Evolutionary conservation across 2,797 vertebrate genomes (phyloP), one percentile per base, ranked within the genome.

Genomic region (Sebastes matsubarae): DNA sequence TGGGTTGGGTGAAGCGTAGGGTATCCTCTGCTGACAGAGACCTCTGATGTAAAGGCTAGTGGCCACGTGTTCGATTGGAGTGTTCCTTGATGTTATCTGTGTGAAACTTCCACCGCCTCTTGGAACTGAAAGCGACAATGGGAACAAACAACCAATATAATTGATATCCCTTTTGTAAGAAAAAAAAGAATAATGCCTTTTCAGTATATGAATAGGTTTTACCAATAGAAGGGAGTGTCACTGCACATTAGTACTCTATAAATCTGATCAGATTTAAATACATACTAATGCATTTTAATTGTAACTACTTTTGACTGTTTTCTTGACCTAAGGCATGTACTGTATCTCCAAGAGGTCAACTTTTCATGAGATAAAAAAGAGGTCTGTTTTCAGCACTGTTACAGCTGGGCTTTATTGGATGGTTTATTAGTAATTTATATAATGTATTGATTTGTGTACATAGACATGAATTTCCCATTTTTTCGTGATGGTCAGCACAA

Each of bases 1-100:
- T 92, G 93, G 91, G 32, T 90, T 88, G 0, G 82, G 63, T 14
- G 92, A 90, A 2, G 85, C n/a, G 14, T 68, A 91, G 29, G 88
- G 1, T 0, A 0, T 29, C 2, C 24, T 77, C 24, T 90, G 52
- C 1, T 73, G 57, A 32, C 81, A 92, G 54, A 90, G 27, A 10
- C 63, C 50, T 77, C 63, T 57, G 6, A 96, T 76, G 75, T 92
- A 95, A 1, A 59, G 58, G 1, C 82, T 46, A 22, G 87, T 54
- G 2, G 71, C 57, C 4, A 81, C 67, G 3, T 94, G 75, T 76
- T 90, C 78, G 5, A 95, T 34, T 2, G 65, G 24, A 18, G 82
- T 75, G 0, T 83, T 42, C 0, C 7, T 20, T 1, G 13, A 2
- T 12, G 83, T 93, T 27, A 54, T 12, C 30, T 70, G 60, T n/a